Conservation (phyloP, 2,113 vertebrate species). For the Lanius ludovicianus region DNA sequence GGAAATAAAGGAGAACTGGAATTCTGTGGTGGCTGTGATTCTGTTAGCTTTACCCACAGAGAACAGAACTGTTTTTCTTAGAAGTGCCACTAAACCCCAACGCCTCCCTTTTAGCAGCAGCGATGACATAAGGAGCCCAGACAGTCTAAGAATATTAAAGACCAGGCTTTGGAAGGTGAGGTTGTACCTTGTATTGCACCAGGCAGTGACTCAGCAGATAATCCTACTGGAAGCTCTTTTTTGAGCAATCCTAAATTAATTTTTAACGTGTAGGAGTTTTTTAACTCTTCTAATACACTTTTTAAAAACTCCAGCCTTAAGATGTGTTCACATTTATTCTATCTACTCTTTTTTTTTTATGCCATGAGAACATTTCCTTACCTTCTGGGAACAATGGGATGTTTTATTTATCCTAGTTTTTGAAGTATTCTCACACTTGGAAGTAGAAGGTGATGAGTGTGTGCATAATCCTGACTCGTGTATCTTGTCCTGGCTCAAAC, state of each 20-base stretch:
- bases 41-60: background rate
- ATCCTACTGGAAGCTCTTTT: background rate
- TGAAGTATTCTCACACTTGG: background rate
- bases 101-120: background rate
- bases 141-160: background rate
- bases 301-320: background rate
- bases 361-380: background rate
- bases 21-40: rapidly evolving
- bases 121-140: background rate
- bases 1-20: background rate
- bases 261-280: background rate
- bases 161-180: background rate
- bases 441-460: background rate
- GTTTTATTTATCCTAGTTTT: background rate
- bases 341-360: background rate
- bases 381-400: background rate
- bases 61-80: background rate
- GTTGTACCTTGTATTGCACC: background rate
- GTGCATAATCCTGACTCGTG: background rate
- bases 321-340: background rate
- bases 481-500: background rate
- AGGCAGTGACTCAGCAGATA: background rate
- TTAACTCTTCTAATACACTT: background rate
- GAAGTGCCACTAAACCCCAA: background rate
- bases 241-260: background rate